phyloP scores from a whole-genome alignment of 2,797 vertebrate genomes.

The Chelmon rostratus region DNA sequence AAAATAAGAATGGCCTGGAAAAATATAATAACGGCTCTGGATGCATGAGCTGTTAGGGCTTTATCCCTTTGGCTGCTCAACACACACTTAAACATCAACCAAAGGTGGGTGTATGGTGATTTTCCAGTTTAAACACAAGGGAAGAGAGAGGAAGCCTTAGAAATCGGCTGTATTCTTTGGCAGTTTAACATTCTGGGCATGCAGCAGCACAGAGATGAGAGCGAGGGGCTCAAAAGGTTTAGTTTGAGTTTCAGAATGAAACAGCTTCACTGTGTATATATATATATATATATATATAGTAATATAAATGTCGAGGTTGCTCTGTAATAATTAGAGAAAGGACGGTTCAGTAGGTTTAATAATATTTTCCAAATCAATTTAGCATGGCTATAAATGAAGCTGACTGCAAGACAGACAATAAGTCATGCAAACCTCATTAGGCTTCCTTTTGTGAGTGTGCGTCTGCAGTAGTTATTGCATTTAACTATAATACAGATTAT shows the following conservation, averaged over 20 bases:
- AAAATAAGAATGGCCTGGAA: constrained; percentile 39
- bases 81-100: constrained; percentile 72
- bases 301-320: constrained; percentile 78
- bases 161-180: constrained; percentile 75
- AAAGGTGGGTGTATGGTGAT: constrained; percentile 69
- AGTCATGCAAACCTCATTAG: constrained; percentile 83
- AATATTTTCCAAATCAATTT: constrained; percentile 85
- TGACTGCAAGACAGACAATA: constrained; percentile 81
- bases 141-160: constrained; percentile 58
- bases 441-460: constrained; percentile 73
- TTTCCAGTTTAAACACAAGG: constrained; percentile 73
- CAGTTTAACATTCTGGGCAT: constrained; percentile 79
- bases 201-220: constrained; percentile 72
- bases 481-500: constrained; percentile 82
- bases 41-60: constrained; percentile 50
- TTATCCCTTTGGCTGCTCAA: constrained; percentile 61
- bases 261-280: constrained; percentile 55
- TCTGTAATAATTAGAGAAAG: constrained; percentile 79
- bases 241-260: constrained; percentile 74
- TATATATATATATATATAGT: constrained; percentile 60
- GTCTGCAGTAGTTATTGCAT: constrained; percentile 76
- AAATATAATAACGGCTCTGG: constrained; percentile 44
- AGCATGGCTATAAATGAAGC: constrained; percentile 79
- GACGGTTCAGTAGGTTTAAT: constrained; percentile 81
- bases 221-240: constrained; percentile 74